Evolutionary conservation across 2,113 vertebrate genomes (phyloP).

Genomic region (Tragelaphus scriptus): DNA sequence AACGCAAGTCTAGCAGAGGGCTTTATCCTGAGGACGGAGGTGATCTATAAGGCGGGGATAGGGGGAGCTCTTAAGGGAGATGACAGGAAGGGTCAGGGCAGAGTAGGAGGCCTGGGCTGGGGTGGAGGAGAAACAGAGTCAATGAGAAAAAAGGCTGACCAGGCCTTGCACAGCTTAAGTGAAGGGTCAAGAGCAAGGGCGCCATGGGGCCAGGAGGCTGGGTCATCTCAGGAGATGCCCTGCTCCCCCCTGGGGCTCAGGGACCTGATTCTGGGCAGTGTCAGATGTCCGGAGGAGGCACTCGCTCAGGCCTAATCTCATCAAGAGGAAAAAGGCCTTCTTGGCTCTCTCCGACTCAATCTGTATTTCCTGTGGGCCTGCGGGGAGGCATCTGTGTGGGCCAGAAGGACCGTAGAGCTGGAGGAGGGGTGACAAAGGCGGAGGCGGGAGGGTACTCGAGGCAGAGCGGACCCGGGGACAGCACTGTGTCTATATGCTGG

Average conservation of each 20-base stretch:
- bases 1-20: not conserved
- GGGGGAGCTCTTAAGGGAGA: not conserved
- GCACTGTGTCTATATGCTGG: not conserved
- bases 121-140: not conserved
- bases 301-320: conserved; percentile 33
- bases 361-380: conserved; percentile 51
- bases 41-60: too few species aligned
- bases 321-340: conserved; percentile 48
- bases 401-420: not conserved
- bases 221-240: not conserved
- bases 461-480: not conserved
- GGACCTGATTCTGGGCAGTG: not conserved
- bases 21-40: not conserved
- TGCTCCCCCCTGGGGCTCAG: not conserved
- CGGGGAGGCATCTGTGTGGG: not conserved
- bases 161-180: not conserved
- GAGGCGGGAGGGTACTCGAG: not conserved
- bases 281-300: not conserved
- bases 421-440: not conserved
- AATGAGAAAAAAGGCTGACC: not conserved
- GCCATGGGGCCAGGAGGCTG: rapidly evolving
- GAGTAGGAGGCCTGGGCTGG: not conserved
- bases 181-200: not conserved
- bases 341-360: not conserved
- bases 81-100: not conserved